These are phyloP conservation scores for Plusia festucae DNA, from an alignment of 2,888 invertebrate species.

Conservation along the genomic window DNA sequence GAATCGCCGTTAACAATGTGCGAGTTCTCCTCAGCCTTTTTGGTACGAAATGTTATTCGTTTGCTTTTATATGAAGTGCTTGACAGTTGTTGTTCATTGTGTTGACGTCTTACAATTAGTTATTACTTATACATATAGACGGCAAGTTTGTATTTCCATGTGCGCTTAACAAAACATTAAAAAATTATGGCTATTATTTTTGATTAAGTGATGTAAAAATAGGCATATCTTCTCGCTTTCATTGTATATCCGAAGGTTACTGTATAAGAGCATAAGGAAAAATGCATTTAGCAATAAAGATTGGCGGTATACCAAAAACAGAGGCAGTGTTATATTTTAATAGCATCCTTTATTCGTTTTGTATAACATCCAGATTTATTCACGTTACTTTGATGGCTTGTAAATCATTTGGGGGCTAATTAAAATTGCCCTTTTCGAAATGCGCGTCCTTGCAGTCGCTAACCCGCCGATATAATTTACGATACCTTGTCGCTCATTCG, in stretches of 20 bases:
- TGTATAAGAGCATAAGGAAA: constrained; percentile 13
- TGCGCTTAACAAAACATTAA: neutral
- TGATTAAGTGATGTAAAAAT: neutral
- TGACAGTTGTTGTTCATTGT: constrained; percentile 10
- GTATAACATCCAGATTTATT: constrained; percentile 71
- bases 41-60: constrained; percentile 28
- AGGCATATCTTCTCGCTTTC: neutral
- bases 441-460: constrained; percentile 70
- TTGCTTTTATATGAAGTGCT: constrained; percentile 13
- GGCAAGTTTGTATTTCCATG: neutral
- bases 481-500: constrained; percentile 78
- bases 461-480: constrained; percentile 85
- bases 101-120: constrained; percentile 8
- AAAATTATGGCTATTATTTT: neutral
- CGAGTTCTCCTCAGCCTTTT: constrained; percentile 23
- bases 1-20: constrained; percentile 51
- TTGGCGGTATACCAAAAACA: constrained; percentile 41
- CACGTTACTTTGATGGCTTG: constrained; percentile 75
- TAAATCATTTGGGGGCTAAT: constrained; percentile 85
- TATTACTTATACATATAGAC: neutral
- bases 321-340: constrained; percentile 46
- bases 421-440: constrained; percentile 81
- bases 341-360: constrained; percentile 57
- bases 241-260: neutral
- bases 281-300: constrained; percentile 47